Evolutionary conservation across 2,888 invertebrate genomes (phyloP).

Genomic region (Venustoraphidia nigricollis): DNA sequence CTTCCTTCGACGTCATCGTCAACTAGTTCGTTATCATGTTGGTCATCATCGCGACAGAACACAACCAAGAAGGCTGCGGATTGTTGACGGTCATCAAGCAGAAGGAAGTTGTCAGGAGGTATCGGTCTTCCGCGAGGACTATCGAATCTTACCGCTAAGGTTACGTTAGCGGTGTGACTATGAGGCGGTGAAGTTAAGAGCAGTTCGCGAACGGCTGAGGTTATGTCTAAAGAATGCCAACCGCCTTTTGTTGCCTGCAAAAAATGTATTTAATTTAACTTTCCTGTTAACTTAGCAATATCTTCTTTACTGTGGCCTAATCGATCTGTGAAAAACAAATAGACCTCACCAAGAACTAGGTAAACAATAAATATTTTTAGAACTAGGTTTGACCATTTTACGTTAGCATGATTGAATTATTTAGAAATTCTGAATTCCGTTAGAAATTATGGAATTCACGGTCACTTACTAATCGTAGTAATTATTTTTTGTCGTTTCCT

Average conservation of each 20-base stretch:
- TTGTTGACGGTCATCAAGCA: slow-evolving; percentile 9
- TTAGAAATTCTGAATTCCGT: no score
- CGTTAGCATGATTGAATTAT: no score
- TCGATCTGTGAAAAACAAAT: neutral
- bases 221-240: slow-evolving; percentile 14
- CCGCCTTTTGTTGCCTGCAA: slow-evolving; percentile 13
- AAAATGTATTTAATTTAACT: neutral
- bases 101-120: slow-evolving; percentile 13
- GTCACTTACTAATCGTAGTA: no score
- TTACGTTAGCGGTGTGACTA: slow-evolving; percentile 5
- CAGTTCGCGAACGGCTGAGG: slow-evolving; percentile 14
- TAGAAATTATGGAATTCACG: no score
- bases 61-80: slow-evolving; percentile 13
- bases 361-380: no score
- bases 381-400: no score
- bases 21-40: slow-evolving; percentile 1
- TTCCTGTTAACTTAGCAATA: no score
- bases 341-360: no score
- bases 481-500: no score
- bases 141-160: slow-evolving; percentile 14
- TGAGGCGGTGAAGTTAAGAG: slow-evolving; percentile 11
- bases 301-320: no score
- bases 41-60: slow-evolving; percentile 11
- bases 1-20: slow-evolving; percentile 3
- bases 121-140: slow-evolving; percentile 13